Evolutionary conservation across 1,140 invertebrate genomes (phyloP).

Genomic region (Potamilus streckersoni): DNA sequence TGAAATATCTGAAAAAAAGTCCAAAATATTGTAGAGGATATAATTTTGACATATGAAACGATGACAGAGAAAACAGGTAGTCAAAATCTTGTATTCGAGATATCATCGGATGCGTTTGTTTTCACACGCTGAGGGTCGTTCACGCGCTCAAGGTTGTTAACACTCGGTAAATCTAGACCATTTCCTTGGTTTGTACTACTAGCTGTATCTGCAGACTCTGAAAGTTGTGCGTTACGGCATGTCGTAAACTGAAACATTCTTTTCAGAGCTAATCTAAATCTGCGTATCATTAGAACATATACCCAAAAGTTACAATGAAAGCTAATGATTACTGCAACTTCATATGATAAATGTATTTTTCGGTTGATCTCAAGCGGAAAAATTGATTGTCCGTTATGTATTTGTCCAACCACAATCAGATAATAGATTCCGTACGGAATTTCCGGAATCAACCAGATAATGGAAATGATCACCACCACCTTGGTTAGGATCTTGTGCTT

Average conservation of each 20-base stretch:
- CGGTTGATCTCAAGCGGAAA: constrained; percentile 17
- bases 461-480: constrained; percentile 14
- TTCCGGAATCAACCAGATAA: constrained; percentile 20
- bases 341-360: constrained; percentile 13
- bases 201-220: too few species aligned
- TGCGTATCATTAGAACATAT: constrained; percentile 14
- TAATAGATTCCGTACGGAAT: constrained; percentile 23
- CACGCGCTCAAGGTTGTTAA: too few species aligned
- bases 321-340: constrained; percentile 6
- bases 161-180: too few species aligned
- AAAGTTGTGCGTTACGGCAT: neutral
- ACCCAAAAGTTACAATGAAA: constrained; percentile 33
- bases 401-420: constrained; percentile 6
- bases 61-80: too few species aligned
- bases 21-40: too few species aligned
- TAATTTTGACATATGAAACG: too few species aligned
- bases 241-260: neutral
- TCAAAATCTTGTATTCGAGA: too few species aligned
- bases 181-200: too few species aligned
- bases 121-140: too few species aligned
- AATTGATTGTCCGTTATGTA: constrained; percentile 1
- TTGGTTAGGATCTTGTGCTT: constrained; percentile 9
- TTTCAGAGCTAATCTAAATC: constrained; percentile 8
- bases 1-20: too few species aligned
- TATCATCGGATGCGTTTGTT: too few species aligned